Evolutionary conservation across 2,113 vertebrate genomes (phyloP).

Genomic region (Corydoras sp.): DNA sequence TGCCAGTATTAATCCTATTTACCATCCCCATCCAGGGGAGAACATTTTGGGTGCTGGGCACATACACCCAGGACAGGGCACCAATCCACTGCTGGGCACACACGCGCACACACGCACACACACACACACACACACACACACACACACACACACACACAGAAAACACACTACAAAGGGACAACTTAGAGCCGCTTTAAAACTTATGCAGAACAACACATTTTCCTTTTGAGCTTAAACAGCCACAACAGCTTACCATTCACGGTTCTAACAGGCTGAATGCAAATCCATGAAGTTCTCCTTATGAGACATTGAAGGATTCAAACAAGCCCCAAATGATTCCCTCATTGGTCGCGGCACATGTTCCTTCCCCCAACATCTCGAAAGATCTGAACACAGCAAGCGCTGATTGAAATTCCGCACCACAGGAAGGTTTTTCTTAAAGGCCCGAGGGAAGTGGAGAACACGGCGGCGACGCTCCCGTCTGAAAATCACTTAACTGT

Average conservation of each 20-base stretch:
- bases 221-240: too few relatives aligned
- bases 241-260: conserved; percentile 6
- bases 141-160: too few relatives aligned
- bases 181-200: too few relatives aligned
- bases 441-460: conserved; percentile 34
- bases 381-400: conserved; percentile 36
- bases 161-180: too few relatives aligned
- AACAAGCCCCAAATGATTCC: conserved; percentile 49
- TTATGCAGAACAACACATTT: too few relatives aligned
- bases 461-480: conserved; percentile 54
- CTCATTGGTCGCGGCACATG: conserved; percentile 54
- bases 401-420: conserved; percentile 63
- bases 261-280: conserved; percentile 49
- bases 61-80: too few relatives aligned
- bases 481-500: conserved; percentile 64
- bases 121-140: too few relatives aligned
- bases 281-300: conserved; percentile 56
- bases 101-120: too few relatives aligned
- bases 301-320: conserved; percentile 47
- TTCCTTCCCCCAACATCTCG: conserved; percentile 50
- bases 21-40: too few relatives aligned
- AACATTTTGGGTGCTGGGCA: too few relatives aligned
- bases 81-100: too few relatives aligned
- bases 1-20: too few relatives aligned
- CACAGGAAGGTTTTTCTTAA: conserved; percentile 45